Evolutionary conservation across 2,888 invertebrate species (phyloP), one percentile per base, ranked within the genome.

Genomic region (Palloptera scutellata): DNA sequence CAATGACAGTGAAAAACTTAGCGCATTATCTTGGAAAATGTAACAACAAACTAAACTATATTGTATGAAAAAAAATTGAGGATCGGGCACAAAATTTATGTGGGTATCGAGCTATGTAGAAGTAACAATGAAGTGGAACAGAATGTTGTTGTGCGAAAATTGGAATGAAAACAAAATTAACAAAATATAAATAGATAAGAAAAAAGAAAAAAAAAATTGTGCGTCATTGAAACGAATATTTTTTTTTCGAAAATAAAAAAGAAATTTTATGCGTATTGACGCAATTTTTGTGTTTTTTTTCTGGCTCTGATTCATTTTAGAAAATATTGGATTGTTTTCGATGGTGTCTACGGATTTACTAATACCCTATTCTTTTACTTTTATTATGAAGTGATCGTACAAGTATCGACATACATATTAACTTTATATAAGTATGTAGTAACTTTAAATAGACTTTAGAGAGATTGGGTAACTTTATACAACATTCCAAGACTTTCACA

Each of bases 11-110:
- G 48, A n/a, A 13, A 48, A n/a, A 48, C 15, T 48, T 11, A 13
- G 11, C 13, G 11, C 19, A 48, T 55, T 43, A n/a, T n/a, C n/a
- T 63, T 58, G 45, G 13, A n/a, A 51, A 15, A 41, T 57, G 64
- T 12, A 45, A 17, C 58, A n/a, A 9, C 41, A 19, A 64, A 63
- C 11, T 30, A 20, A 55, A 48, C 13, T 5, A 48, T n/a, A 15
- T 48, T 19, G 11, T 15, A 12, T 20, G 54, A 20, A 17, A 3
- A 10, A 57, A 51, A 43, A 40, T 11, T 40, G 20, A 48, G 40
- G 45, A 55, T 45, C 55, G 48, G 17, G 55, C 45, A 51, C 43
- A 17, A 41, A n/a, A 17, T 15, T 3, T 41, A 12, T 12, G 52
- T 61, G 13, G n/a, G 61, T 30, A 19, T 51, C 13, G 20, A 20